Evolutionary conservation across 2,888 invertebrate species (phyloP).

Genomic region (Ischnus inquisitorius): DNA sequence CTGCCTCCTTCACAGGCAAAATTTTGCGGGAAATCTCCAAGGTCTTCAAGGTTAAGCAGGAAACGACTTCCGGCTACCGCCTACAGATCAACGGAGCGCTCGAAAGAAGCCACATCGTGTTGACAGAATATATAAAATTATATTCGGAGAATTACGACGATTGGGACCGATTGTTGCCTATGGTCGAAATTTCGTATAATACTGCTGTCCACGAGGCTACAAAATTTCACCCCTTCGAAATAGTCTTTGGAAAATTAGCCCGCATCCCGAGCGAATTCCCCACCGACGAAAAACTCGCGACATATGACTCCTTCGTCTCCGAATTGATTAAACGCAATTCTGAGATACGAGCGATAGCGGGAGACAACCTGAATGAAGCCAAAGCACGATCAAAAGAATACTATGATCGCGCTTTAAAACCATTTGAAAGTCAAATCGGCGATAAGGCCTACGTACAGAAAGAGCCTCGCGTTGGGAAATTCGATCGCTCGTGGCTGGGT

Average conservation of each 20-base stretch:
- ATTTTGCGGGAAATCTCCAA: slow-evolving; percentile 48
- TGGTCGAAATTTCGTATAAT: slow-evolving; percentile 65
- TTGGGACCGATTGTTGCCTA: slow-evolving; percentile 6
- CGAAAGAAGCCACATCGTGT: slow-evolving; percentile 53
- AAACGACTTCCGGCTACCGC: slow-evolving; percentile 55
- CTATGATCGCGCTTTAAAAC: slow-evolving; percentile 21
- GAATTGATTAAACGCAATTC: neutral
- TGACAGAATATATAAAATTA: slow-evolving; percentile 58
- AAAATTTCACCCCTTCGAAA: slow-evolving; percentile 55
- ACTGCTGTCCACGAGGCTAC: slow-evolving; percentile 60
- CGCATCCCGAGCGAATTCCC: slow-evolving; percentile 51
- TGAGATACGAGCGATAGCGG: slow-evolving; percentile 27
- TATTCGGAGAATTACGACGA: slow-evolving; percentile 56
- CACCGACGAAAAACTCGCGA: slow-evolving; percentile 19
- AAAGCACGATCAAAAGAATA: slow-evolving; percentile 46
- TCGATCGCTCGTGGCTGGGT: too few relatives aligned
- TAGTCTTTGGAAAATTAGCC: slow-evolving; percentile 40
- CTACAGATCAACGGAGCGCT: slow-evolving; percentile 62
- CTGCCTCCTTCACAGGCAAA: slow-evolving; percentile 39
- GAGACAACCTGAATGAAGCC: slow-evolving; percentile 25
- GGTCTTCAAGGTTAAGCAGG: slow-evolving; percentile 57
- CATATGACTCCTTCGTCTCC: slow-evolving; percentile 36
- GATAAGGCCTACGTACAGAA: too few relatives aligned
- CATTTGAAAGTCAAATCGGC: too few relatives aligned
- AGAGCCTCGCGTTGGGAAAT: too few relatives aligned